Evolutionary conservation across 2,888 invertebrate species (phyloP).

Genomic region (Sinopyrophorus schimmeli): DNA sequence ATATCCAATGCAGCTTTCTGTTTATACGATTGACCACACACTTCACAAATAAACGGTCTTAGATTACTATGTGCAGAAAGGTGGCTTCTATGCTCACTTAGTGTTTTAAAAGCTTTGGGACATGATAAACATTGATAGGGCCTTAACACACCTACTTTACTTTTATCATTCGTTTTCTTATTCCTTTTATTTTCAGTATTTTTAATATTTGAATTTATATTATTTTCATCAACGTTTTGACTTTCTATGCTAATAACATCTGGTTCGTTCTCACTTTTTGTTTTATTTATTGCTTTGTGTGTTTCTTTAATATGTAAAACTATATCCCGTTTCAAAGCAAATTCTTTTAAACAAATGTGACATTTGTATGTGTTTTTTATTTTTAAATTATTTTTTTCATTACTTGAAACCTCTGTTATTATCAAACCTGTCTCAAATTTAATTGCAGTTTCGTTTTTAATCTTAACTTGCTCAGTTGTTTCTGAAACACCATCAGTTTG

Average conservation of each 20-base stretch:
- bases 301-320: slow-evolving; percentile 27
- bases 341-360: slow-evolving; percentile 24
- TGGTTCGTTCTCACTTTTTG: not conserved
- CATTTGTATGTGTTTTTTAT: slow-evolving; percentile 23
- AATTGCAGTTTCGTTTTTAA: slow-evolving; percentile 1
- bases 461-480: not conserved
- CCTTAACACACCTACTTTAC: slow-evolving; percentile 24
- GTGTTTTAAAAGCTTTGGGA: slow-evolving; percentile 44
- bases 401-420: not conserved
- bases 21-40: slow-evolving; percentile 60
- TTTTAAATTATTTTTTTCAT: not conserved
- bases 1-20: slow-evolving; percentile 56
- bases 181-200: not conserved
- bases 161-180: not conserved
- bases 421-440: not conserved
- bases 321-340: slow-evolving; percentile 29
- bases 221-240: not conserved
- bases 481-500: slow-evolving; percentile 16
- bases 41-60: slow-evolving; percentile 55
- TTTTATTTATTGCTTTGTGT: slow-evolving; percentile 12
- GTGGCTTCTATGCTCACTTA: slow-evolving; percentile 45
- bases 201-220: not conserved
- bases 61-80: slow-evolving; percentile 42
- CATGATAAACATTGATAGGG: slow-evolving; percentile 42
- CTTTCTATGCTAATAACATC: not conserved